Conservation (phyloP, 2,113 vertebrate genomes). For the Rhombomys opimus region DNA sequence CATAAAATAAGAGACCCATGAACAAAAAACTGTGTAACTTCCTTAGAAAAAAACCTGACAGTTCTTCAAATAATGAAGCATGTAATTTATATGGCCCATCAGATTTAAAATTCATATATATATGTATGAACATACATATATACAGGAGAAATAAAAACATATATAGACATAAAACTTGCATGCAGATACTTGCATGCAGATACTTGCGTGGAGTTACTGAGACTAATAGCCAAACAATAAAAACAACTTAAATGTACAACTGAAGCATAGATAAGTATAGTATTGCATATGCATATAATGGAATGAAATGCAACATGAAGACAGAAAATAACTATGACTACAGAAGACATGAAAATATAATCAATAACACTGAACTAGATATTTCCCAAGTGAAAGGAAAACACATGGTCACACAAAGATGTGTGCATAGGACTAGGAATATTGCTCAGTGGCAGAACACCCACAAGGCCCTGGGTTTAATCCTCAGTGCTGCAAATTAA, state of each 20-base stretch:
- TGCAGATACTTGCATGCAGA: constrained; percentile 13
- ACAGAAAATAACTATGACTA: not conserved
- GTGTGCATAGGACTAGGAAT: not conserved
- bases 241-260: not conserved
- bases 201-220: not conserved
- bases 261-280: not conserved
- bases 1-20: not conserved
- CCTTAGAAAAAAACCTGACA: not conserved
- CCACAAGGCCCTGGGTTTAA: not conserved
- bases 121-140: not conserved
- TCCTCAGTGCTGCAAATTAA: not conserved
- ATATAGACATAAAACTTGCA: not conserved
- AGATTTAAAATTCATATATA: not conserved
- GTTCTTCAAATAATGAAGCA: not conserved
- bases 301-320: not conserved
- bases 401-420: not conserved
- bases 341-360: constrained; percentile 16
- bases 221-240: not conserved
- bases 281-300: not conserved
- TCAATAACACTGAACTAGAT: not conserved
- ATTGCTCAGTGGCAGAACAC: not conserved
- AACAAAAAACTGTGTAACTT: not conserved
- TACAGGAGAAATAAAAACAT: not conserved
- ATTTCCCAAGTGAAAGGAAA: constrained; percentile 14
- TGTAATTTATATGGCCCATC: not conserved